Base-by-base conservation (phyloP, 2,888 invertebrate species). In the Torymus texanus region DNA sequence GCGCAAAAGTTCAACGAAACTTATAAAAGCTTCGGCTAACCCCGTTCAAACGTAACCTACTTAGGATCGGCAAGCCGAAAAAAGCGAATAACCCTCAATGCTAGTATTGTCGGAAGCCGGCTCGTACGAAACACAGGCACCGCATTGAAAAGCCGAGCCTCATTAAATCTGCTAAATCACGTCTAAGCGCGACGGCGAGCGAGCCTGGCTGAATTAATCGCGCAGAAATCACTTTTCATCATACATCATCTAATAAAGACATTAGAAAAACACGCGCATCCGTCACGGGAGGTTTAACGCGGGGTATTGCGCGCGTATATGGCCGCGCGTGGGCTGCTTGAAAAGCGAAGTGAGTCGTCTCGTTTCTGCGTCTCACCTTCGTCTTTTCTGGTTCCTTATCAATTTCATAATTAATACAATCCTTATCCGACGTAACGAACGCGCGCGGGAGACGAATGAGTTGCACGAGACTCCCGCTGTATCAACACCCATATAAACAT, bases 391-490 rank as follows among this genome's bases (percentile, higher is more conserved):
- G 14, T 55, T 58, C 58, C 72, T 78, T 72, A 82, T 80, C 76
- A 66, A 79, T 65, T 70, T 62, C 29, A 53, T 79, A 81, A 82
- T 81, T 79, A 79, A 82, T 76, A 63, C 76, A 76, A 77, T 74
- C 77, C 73, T 82, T 82, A 82, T 80, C 79, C 68, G 65, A 71
- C 14, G 24, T 41, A 74, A 55, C 51, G 74, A 53, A 41, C 41
- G 41, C 21, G 58, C 66, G 71, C 53, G 24, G 61, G 71, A 53
- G 81, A 79, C 78, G 59, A 53, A 72, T 59, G 58, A 76, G 61
- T 53, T 55, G 16, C 41, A 41, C 41, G 55, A 63, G 66, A 50
- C 41, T 18, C 24, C 5, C 53, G 4, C 16, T n/a, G 59, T 63
- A 63, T 62, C 59, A 50, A 53, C 65, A 55, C 58, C 66, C 41